phyloP scores from a whole-genome alignment of 2,113 vertebrate species.

The Lathamus discolor region DNA sequence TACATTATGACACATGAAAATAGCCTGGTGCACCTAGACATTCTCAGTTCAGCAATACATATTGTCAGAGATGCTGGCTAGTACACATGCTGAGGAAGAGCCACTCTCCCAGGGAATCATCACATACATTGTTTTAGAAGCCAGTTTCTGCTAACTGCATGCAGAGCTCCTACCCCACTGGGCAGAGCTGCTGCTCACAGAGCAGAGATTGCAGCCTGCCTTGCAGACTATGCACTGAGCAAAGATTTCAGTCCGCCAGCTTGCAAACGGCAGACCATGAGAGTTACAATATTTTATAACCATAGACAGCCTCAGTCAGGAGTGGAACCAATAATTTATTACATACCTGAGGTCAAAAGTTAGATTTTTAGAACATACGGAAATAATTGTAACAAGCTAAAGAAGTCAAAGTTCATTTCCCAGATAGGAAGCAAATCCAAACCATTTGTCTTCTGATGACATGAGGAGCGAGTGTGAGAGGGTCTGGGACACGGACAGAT shows the following conservation, averaged over 20 bases:
- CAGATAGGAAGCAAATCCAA: slow-evolving; percentile 15
- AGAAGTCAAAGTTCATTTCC: background rate
- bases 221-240: background rate
- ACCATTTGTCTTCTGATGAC: background rate
- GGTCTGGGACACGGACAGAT: background rate
- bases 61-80: background rate
- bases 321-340: background rate
- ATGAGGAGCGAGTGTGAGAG: background rate
- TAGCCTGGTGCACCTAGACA: background rate
- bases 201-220: background rate
- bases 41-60: background rate
- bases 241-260: background rate
- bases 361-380: background rate
- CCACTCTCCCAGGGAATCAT: background rate
- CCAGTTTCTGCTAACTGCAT: background rate
- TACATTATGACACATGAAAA: background rate
- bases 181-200: background rate
- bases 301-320: background rate
- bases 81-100: background rate
- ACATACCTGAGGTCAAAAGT: slow-evolving; percentile 30
- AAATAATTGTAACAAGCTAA: background rate
- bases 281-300: background rate
- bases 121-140: background rate
- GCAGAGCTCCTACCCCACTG: background rate
- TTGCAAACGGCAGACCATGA: background rate